Evolutionary conservation across 2,888 invertebrate genomes (phyloP), one percentile per base, ranked within the genome.

Genomic region (Nycteola revayana): DNA sequence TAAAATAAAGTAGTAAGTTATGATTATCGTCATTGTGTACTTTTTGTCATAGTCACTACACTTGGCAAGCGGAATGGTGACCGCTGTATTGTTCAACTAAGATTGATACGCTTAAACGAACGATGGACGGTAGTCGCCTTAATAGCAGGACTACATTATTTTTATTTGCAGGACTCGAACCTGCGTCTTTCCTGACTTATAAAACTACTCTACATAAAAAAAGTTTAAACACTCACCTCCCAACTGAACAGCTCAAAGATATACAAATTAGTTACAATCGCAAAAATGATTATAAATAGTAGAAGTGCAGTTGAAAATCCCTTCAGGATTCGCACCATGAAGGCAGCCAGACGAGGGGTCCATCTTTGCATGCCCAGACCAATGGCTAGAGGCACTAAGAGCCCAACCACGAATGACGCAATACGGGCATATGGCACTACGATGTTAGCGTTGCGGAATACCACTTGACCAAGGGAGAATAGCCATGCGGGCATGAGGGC

Each of bases 401-500:
- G 90, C 0, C 94, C 93, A 0, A 93, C 65, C 0, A 96, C 94
- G 59, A 95, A 93, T 0, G 88, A 90, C 0, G 92, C 92, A 32
- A 98, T 95, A 33, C 93, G 93, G 0, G 65, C 46, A 71, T 96
- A 97, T 0, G 98, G 98, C 3, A 97, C 94, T 30, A 80, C 84
- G 23, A 97, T 89, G 30, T 92, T 86, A 0, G 93, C 94, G 29
- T 93, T 90, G 1, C 90, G 82, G 75, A 96, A 96, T 36, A 96
- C 94, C 24, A 90, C 73, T 58, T 90, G 91, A 0, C 98, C 98
- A 25, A 98, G 88, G 0, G 96, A 96, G 70, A 97, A 96, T 3
- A 97, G 86, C 98, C 98, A 98, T 1, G 95, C 67, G 0, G 98
- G 98, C 92, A 98, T 96, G 87, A 96, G 93, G 24, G 84, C 94